Evolutionary conservation across 1,140 invertebrate genomes (phyloP).

Genomic region (Drosophila rhopaloa): DNA sequence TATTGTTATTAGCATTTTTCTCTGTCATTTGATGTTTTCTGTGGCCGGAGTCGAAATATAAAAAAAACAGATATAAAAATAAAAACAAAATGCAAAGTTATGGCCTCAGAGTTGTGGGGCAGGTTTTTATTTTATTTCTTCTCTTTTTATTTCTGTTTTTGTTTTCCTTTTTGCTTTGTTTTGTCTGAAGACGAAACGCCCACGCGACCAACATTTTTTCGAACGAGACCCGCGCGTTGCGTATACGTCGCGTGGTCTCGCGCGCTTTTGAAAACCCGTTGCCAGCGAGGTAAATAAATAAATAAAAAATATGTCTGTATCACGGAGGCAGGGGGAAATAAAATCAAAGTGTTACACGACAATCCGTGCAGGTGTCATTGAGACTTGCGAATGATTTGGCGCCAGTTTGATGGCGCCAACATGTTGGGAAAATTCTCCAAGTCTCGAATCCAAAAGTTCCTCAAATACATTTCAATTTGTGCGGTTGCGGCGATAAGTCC

Average conservation of each 20-base stretch:
- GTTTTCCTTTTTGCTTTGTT: conserved; percentile 10
- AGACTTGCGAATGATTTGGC: conserved; percentile 81
- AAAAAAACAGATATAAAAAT: conserved; percentile 28
- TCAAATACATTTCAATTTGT: conserved; percentile 13
- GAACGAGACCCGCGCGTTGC: conserved; percentile 20
- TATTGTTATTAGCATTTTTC: conserved; percentile 81
- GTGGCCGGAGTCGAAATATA: conserved; percentile 57
- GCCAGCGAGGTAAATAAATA: conserved; percentile 46
- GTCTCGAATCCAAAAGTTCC: conserved; percentile 2
- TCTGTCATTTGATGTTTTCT: conserved; percentile 71
- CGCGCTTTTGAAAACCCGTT: conserved; percentile 63
- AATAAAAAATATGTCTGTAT: conserved; percentile 18
- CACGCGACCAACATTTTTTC: conserved; percentile 81
- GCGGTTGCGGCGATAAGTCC: conserved; percentile 21
- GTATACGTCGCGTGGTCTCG: conserved; percentile 71
- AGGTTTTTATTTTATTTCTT: conserved; percentile 57
- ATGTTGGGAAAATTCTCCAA: conserved; percentile 8
- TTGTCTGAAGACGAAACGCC: conserved; percentile 70
- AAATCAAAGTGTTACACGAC: conserved; percentile 81
- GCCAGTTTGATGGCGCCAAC: conserved; percentile 71
- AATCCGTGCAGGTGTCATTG: conserved; percentile 83
- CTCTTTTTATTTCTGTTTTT: conserved; percentile 28
- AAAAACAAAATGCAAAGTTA: conserved; percentile 71
- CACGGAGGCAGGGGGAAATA: conserved; percentile 29
- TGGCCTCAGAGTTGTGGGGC: conserved; percentile 74